Percentiles rank a stretch among this genome's conserved stretches.
phyloP scores from a whole-genome alignment of 2,797 vertebrate species.

The Notamacropus eugenii region DNA sequence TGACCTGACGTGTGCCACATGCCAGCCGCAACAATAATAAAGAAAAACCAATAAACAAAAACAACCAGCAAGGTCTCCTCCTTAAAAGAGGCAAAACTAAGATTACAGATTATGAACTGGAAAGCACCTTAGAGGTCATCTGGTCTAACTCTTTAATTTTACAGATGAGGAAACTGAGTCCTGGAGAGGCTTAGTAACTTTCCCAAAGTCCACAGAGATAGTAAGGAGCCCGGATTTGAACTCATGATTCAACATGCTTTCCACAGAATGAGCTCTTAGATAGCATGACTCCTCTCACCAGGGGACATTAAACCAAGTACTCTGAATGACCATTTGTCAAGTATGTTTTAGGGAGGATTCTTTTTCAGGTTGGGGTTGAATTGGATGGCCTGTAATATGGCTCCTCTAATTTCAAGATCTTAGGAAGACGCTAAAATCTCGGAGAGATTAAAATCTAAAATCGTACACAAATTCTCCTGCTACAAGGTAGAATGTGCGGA shows the following conservation, averaged over 20 bases:
- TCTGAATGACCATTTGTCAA: not conserved
- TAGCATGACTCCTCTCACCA: not conserved
- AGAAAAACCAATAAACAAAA: not conserved
- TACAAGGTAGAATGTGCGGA: not conserved
- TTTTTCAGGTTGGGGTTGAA: not conserved
- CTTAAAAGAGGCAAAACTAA: not conserved
- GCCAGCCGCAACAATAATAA: not conserved
- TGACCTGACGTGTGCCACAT: not conserved
- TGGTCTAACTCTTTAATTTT: not conserved
- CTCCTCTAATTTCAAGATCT: not conserved
- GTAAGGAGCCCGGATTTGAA: not conserved
- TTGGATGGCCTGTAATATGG: not conserved
- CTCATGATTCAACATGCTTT: not conserved
- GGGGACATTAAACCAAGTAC: not conserved
- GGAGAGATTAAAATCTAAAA: not conserved
- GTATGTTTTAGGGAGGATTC: not conserved
- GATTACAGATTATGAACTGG: not conserved
- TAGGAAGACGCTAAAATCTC: not conserved
- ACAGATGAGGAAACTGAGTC: not conserved
- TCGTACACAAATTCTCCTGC: not conserved
- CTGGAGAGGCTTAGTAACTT: not conserved
- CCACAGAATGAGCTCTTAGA: not conserved
- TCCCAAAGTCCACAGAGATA: not conserved
- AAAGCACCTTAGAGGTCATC: not conserved
- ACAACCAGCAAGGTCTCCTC: not conserved